Evolutionary conservation across 2,797 vertebrate species (phyloP).

Genomic region (Poecile montanus): DNA sequence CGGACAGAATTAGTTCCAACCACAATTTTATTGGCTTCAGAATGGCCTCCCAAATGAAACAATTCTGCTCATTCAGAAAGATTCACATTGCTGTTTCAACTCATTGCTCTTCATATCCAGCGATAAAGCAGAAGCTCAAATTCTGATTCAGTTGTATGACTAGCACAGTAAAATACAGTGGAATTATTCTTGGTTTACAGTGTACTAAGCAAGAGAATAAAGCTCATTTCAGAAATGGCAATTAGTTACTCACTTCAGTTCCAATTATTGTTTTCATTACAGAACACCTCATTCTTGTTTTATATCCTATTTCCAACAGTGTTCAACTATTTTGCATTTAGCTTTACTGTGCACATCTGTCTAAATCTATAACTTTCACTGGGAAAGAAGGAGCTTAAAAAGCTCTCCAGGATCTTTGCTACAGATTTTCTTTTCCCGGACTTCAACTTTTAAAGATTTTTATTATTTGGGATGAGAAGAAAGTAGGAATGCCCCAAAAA

Average conservation of each 20-base stretch:
- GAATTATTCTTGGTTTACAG: not conserved
- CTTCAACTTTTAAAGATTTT: not conserved
- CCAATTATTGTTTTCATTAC: not conserved
- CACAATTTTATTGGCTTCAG: not conserved
- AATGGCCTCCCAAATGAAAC: not conserved
- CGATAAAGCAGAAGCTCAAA: conserved; percentile 11
- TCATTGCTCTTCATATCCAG: conserved; percentile 2
- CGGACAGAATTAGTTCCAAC: not conserved
- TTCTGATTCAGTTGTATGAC: not conserved
- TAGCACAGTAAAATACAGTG: not conserved
- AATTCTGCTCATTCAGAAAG: not conserved
- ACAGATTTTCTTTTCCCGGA: not conserved
- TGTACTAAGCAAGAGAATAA: conserved; percentile 2
- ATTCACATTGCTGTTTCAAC: not conserved
- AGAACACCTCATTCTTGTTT: not conserved
- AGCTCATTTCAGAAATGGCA: not conserved
- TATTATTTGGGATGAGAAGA: not conserved
- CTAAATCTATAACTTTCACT: not conserved
- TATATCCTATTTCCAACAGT: not conserved
- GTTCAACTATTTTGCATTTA: not conserved
- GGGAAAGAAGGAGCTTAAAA: not conserved
- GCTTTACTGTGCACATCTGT: not conserved
- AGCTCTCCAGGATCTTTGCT: not conserved
- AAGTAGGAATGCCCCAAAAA: not conserved
- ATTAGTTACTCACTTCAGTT: not conserved